Conservation (phyloP, 2,797 vertebrate species). For the Percopsis omiscomaycus region DNA sequence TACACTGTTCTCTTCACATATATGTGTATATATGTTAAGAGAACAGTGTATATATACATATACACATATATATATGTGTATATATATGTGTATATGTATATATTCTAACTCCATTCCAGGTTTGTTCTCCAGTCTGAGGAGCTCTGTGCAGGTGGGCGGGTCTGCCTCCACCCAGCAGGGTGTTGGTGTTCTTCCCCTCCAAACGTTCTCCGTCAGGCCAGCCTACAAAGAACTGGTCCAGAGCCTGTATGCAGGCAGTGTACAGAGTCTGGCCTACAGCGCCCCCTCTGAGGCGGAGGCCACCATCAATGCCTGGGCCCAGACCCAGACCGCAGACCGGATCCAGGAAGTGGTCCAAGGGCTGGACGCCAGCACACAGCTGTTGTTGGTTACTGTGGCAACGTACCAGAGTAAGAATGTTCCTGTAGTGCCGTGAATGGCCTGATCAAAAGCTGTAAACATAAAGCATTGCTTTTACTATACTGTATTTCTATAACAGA, state of each 20-base stretch:
- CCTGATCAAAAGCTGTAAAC: too few species aligned
- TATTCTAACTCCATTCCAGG: conserved; percentile 43
- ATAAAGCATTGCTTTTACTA: neutral
- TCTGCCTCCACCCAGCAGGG: conserved; percentile 68
- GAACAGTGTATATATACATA: neutral
- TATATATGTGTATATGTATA: too few species aligned
- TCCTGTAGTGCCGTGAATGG: too few species aligned
- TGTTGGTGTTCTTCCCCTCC: conserved; percentile 71
- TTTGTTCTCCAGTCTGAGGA: conserved; percentile 73
- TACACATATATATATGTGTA: neutral
- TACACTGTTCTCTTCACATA: too few species aligned
- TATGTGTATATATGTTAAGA: too few species aligned
- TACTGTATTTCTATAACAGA: too few species aligned
- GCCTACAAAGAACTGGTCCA: conserved; percentile 76
- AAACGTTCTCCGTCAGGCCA: conserved; percentile 61
- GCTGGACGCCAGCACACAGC: conserved; percentile 74
- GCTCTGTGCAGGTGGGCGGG: conserved; percentile 48
- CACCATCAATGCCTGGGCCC: conserved; percentile 76
- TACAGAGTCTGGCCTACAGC: conserved; percentile 68
- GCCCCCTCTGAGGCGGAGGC: conserved; percentile 45
- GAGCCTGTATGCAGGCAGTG: conserved; percentile 75
- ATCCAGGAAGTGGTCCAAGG: conserved; percentile 69
- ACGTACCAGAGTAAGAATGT: conserved; percentile 77
- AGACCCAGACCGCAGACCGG: conserved; percentile 67
- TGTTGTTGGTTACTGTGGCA: conserved; percentile 79